A percentile compares a stretch with the other conserved stretches of the same genome.
phyloP scores from a whole-genome alignment of 2,113 vertebrate genomes.

The Panurus biarmicus region DNA sequence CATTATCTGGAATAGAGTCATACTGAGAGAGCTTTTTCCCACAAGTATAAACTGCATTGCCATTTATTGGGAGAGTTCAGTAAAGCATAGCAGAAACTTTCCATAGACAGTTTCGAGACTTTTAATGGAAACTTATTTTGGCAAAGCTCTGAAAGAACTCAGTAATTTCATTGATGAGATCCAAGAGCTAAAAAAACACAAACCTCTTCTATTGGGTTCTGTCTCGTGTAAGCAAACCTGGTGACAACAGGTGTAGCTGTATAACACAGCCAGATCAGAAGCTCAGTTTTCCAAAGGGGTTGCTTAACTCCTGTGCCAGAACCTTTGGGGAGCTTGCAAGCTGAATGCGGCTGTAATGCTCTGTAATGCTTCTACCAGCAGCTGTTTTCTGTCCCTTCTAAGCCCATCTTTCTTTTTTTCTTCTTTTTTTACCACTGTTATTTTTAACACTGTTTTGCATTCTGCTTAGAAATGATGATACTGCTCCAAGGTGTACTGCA shows the following conservation, averaged over 20 bases:
- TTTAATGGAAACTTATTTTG: slow-evolving; percentile 10
- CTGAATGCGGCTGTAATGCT: background rate
- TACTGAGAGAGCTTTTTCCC: background rate
- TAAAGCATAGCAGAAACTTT: background rate
- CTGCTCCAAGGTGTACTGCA: background rate
- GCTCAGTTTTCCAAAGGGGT: background rate
- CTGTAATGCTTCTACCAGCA: background rate
- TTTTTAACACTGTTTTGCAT: background rate
- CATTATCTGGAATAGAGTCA: background rate
- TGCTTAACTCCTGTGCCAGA: background rate
- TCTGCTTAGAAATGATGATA: background rate
- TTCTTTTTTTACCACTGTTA: background rate
- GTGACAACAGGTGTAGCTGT: background rate
- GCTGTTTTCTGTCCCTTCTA: background rate
- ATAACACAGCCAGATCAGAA: background rate
- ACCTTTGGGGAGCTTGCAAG: background rate
- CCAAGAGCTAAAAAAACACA: background rate
- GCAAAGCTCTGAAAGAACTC: background rate
- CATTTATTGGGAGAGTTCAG: background rate
- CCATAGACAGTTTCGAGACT: background rate
- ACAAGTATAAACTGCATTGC: background rate
- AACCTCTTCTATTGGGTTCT: background rate
- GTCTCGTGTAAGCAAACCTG: background rate
- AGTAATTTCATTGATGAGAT: background rate
- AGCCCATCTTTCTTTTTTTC: background rate